Evolutionary conservation across 2,888 invertebrate genomes (phyloP).

Genomic region (Resseliella maxima): DNA sequence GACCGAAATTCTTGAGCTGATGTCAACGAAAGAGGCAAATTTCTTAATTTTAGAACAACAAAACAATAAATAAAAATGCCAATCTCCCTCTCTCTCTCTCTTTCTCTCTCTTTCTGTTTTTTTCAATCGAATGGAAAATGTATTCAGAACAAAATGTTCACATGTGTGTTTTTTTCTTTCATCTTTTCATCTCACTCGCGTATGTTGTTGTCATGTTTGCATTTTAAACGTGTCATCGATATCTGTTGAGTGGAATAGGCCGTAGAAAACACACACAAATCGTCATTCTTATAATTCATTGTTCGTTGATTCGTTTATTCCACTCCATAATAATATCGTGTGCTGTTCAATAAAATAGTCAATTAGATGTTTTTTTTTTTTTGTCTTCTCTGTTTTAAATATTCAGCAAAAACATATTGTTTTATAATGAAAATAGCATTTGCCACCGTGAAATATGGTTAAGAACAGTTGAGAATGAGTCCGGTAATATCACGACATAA

Average conservation of each 20-base stretch:
- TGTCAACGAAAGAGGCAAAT: background rate
- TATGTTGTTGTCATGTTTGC: background rate
- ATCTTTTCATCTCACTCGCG: background rate
- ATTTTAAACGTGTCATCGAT: background rate
- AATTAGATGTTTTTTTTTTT: background rate
- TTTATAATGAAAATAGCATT: background rate
- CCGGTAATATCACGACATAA: background rate
- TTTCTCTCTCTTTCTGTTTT: no score
- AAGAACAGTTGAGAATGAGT: background rate
- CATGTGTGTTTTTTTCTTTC: no score
- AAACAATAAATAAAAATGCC: background rate
- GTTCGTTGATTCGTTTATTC: background rate
- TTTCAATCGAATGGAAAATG: no score
- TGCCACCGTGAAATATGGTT: background rate
- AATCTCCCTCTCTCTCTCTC: no score
- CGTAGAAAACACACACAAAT: background rate
- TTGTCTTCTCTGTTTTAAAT: background rate
- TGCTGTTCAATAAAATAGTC: constrained; percentile 18
- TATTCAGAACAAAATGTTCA: no score
- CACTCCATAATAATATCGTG: background rate
- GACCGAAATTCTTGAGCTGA: background rate
- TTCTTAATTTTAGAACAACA: constrained; percentile 14
- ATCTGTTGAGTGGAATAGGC: background rate
- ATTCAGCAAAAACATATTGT: background rate
- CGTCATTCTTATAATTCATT: background rate